Evolutionary conservation across 1,140 invertebrate genomes (phyloP).

Genomic region (Drosophila subpulchrella): DNA sequence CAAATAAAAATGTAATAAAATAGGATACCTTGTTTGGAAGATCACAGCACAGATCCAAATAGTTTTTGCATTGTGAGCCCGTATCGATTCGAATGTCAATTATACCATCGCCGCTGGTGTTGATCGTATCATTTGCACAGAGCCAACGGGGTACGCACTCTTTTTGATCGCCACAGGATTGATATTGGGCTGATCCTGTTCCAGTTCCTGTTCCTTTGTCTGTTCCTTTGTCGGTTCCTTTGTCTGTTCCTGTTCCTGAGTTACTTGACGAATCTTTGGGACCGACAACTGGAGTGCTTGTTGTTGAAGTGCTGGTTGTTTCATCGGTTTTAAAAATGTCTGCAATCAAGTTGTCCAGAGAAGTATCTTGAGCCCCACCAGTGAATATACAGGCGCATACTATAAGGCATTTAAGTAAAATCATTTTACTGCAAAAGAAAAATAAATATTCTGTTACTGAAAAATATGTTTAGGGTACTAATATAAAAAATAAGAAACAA

Average conservation of each 20-base stretch:
- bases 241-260: no score
- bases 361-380: slow-evolving; percentile 47
- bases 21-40: slow-evolving; percentile 67
- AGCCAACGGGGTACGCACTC: slow-evolving; percentile 79
- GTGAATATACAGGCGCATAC: slow-evolving; percentile 29
- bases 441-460: not conserved
- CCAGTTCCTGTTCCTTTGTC: not conserved
- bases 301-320: not conserved
- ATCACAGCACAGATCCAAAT: slow-evolving; percentile 72
- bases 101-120: slow-evolving; percentile 89
- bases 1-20: not conserved
- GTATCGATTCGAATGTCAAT: slow-evolving; percentile 87
- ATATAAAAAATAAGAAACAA: not conserved
- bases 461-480: no score
- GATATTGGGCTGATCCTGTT: slow-evolving; percentile 24
- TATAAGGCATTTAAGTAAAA: slow-evolving; percentile 30
- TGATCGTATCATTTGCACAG: slow-evolving; percentile 85
- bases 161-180: slow-evolving; percentile 84
- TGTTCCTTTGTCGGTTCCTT: no score
- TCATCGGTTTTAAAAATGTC: slow-evolving; percentile 65
- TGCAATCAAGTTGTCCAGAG: slow-evolving; percentile 62
- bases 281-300: not conserved
- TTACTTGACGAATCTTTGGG: slow-evolving; percentile 11
- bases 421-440: slow-evolving; percentile 31
- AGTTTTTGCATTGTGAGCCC: slow-evolving; percentile 55